These are phyloP conservation scores for Polylopha cassiicola DNA, from an alignment of 2,888 invertebrate genomes.

Conservation along the genomic window DNA sequence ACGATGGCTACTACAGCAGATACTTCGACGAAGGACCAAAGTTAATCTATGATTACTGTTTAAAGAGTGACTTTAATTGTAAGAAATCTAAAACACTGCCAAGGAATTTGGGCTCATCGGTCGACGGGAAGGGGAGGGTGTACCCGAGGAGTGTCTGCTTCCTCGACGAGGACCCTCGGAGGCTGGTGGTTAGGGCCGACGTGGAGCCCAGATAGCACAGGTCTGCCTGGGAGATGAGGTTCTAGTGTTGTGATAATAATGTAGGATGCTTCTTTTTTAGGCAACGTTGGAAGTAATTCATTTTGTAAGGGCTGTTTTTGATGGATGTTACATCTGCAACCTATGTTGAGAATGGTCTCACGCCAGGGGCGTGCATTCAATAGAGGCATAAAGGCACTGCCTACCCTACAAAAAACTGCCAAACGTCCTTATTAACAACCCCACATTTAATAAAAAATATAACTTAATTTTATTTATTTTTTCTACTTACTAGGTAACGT, in stretches of 20 bases:
- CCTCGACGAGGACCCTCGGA: slow-evolving; percentile 45
- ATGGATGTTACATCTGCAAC: background rate
- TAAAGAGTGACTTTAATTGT: slow-evolving; percentile 61
- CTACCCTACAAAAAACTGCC: no score
- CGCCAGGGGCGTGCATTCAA: no score
- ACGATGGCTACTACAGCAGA: slow-evolving; percentile 61
- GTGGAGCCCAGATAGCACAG: slow-evolving; percentile 65
- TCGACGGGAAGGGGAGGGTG: slow-evolving; percentile 47
- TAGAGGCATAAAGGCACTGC: no score
- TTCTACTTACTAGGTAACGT: no score
- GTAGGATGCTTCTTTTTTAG: slow-evolving; percentile 5
- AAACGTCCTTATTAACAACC: no score
- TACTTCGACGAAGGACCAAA: slow-evolving; percentile 62
- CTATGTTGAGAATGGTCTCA: background rate
- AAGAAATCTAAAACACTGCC: slow-evolving; percentile 60
- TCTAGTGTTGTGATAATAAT: slow-evolving; percentile 9
- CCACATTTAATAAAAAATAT: no score
- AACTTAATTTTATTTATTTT: no score
- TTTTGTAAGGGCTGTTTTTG: background rate
- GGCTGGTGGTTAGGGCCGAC: slow-evolving; percentile 55
- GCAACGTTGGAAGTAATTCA: no score
- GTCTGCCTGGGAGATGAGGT: slow-evolving; percentile 26
- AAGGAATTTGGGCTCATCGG: slow-evolving; percentile 56
- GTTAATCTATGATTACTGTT: slow-evolving; percentile 59
- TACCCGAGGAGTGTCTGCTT: slow-evolving; percentile 58